These are phyloP conservation scores for Silurus meridionalis DNA, from an alignment of 2,113 vertebrate genomes.

Conservation along the genomic window DNA sequence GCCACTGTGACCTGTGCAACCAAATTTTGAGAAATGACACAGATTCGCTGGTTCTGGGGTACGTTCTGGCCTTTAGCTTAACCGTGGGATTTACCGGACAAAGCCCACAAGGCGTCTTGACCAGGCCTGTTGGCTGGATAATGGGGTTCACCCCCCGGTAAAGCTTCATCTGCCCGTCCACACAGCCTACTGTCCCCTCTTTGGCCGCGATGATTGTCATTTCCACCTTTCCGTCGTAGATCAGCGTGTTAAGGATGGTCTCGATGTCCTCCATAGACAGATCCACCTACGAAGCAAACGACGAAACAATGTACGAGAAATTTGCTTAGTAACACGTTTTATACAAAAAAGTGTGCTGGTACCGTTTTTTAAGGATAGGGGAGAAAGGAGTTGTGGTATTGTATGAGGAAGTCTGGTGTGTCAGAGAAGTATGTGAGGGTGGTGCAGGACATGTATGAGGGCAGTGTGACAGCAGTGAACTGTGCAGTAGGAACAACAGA, in stretches of 20 bases:
- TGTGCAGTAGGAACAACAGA: too few species aligned
- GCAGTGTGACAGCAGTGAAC: too few species aligned
- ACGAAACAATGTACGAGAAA: too few species aligned
- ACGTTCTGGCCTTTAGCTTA: neutral
- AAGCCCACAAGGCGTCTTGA: constrained; percentile 90
- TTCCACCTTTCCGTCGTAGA: constrained; percentile 97
- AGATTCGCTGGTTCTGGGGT: neutral
- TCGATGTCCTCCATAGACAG: constrained; percentile 99
- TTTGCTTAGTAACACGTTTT: too few species aligned
- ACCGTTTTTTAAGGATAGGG: too few species aligned
- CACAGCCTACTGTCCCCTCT: constrained; percentile 91
- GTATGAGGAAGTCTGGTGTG: too few species aligned
- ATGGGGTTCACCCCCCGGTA: constrained; percentile 87
- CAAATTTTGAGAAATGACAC: neutral
- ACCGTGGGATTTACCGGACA: constrained; percentile 81
- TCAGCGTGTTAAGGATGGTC: constrained; percentile 96
- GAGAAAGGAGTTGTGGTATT: too few species aligned
- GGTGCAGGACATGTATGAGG: too few species aligned
- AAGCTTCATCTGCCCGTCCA: constrained; percentile 94
- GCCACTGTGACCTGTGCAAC: neutral
- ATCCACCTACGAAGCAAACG: constrained; percentile 79
- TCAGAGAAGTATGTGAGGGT: too few species aligned
- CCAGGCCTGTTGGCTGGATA: constrained; percentile 86
- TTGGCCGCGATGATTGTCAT: constrained; percentile 96
- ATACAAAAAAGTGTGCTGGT: too few species aligned